phyloP scores from a whole-genome alignment of 2,888 invertebrate genomes.

The Dryobotodes eremita region DNA sequence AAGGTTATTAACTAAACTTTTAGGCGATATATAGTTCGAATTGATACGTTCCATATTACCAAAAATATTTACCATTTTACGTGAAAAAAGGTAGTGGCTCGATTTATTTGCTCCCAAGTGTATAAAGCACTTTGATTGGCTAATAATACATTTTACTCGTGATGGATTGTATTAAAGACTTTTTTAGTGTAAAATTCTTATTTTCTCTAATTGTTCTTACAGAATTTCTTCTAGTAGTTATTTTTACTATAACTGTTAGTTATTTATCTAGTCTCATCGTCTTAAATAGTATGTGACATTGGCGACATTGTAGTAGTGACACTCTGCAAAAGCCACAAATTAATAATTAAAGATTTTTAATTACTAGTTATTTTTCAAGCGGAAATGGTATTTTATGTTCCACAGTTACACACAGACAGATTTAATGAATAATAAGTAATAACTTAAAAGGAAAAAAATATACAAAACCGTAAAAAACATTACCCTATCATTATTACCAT shows the following conservation, averaged over 20 bases:
- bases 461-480: conserved; percentile 13
- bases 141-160: background rate
- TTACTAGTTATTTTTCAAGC: background rate
- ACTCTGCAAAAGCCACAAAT: background rate
- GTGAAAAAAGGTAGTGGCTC: too few species aligned
- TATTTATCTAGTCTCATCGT: background rate
- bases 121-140: background rate
- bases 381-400: conserved; percentile 11
- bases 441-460: conserved; percentile 11
- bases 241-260: background rate
- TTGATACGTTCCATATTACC: too few species aligned
- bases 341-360: background rate
- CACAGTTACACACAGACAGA: conserved; percentile 1
- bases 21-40: too few species aligned
- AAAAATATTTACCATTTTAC: too few species aligned
- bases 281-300: background rate
- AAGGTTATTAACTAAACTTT: too few species aligned
- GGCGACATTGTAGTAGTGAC: background rate
- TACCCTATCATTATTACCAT: conserved; percentile 20
- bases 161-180: background rate
- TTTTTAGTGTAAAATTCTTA: background rate
- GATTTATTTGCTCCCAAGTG: too few species aligned
- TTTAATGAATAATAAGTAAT: conserved; percentile 37
- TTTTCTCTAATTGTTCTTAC: background rate
- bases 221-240: background rate